These are phyloP conservation scores for Nasonia vitripennis DNA, from an alignment of 1,140 invertebrate species.

Conservation along the genomic window DNA sequence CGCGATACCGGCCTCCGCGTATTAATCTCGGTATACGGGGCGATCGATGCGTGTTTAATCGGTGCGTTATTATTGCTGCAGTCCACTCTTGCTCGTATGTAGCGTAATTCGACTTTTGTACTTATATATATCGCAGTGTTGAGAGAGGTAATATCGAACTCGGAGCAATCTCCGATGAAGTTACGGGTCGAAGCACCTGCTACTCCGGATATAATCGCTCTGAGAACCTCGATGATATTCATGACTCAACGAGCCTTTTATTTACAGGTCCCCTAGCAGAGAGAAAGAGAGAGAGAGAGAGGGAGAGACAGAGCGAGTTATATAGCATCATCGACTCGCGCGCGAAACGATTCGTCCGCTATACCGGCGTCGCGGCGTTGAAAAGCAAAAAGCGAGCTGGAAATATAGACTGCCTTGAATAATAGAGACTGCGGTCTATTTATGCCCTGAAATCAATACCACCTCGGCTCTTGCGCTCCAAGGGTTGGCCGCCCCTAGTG, in stretches of 20 bases:
- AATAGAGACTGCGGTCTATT: slow-evolving; percentile 64
- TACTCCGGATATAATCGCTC: too few species aligned
- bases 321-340: background rate
- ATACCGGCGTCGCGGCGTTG: background rate
- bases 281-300: too few species aligned
- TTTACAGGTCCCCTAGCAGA: background rate
- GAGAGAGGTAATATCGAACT: too few species aligned
- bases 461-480: slow-evolving; percentile 40
- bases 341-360: background rate
- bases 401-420: slow-evolving; percentile 57
- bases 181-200: too few species aligned
- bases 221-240: background rate
- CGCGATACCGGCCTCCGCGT: background rate
- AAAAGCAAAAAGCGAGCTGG: slow-evolving; percentile 24
- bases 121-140: too few species aligned
- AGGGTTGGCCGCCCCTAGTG: slow-evolving; percentile 23
- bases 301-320: background rate
- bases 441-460: slow-evolving; percentile 64
- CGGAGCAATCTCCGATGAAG: too few species aligned
- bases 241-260: slow-evolving; percentile 13
- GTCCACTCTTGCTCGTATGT: too few species aligned
- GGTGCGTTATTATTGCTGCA: too few species aligned
- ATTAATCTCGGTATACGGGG: background rate
- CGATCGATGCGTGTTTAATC: background rate
- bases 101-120: too few species aligned